phyloP scores from a whole-genome alignment of 2,113 vertebrate species.

The Pollachius pollachius region DNA sequence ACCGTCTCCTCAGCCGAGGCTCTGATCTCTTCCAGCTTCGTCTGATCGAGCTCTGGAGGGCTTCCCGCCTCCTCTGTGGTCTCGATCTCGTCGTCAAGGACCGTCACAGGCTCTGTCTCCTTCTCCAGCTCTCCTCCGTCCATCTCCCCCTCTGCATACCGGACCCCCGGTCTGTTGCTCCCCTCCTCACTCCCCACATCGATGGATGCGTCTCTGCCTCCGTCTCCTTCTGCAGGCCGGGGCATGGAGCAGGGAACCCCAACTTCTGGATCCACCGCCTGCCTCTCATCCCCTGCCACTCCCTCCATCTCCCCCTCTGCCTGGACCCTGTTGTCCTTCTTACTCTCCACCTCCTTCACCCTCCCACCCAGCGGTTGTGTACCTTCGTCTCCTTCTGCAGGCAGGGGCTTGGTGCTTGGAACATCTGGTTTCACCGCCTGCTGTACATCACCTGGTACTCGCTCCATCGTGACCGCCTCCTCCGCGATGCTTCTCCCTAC shows the following conservation, averaged over 20 bases:
- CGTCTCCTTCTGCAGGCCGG: neutral
- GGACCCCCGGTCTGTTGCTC: neutral
- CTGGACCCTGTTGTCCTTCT: neutral
- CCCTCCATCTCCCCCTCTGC: conserved; percentile 22
- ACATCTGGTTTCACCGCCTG: neutral
- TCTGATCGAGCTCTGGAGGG: neutral
- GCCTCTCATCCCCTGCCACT: neutral
- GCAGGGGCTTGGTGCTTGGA: neutral
- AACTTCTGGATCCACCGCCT: neutral
- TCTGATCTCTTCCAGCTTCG: neutral
- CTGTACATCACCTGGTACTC: neutral
- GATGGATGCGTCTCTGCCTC: neutral
- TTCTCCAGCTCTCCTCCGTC: conserved; percentile 15
- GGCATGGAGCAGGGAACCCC: conserved; percentile 4
- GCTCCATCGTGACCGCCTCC: neutral
- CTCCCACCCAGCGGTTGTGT: neutral
- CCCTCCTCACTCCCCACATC: neutral
- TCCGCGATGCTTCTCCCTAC: too few relatives aligned
- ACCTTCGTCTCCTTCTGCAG: neutral
- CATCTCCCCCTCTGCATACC: neutral
- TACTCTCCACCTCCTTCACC: neutral
- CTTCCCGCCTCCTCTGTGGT: conserved; percentile 5
- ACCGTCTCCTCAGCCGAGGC: neutral
- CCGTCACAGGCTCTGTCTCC: conserved; percentile 44
- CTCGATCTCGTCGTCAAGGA: conserved; percentile 40